Evolutionary conservation across 2,888 invertebrate species (phyloP), one percentile per base, ranked within the genome.

Genomic region (Allygus modestus): DNA sequence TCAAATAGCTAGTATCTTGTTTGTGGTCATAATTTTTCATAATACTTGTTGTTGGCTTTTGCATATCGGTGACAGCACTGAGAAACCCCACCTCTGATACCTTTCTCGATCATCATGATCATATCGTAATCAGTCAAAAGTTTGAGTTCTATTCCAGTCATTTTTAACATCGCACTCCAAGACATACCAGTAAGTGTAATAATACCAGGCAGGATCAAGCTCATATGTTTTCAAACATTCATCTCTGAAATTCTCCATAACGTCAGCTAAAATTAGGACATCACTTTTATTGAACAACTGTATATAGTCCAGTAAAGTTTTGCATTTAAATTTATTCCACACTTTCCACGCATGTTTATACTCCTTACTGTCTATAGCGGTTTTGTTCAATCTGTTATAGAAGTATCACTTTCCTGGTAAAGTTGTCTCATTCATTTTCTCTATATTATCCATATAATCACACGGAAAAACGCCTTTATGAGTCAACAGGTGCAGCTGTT

Each of bases 321-420:
- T 75, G 41, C 88, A 88, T 0, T 88, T 61, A 81, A 90, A 90
- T 26, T 37, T 83, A 0, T 86, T 31, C 89, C 90, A 90, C 0
- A 90, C 88, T 7, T 85, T 86, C 51, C 86, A 43, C 4, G 90
- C 90, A 87, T 89, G 89, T n/a, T 86, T 51, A 86, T 90, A 90
- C 71, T 89, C 89, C 20, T 84, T 85, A 11, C 87, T 84, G 28
- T 84, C 85, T 37, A 89, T 88, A 26, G 86, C 26, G n/a, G 85
- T 58, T 73, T 89, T 82, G 15, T 51, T 87, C 17, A 88, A 28
- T 15, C 26, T 71, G 85, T 86, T 88, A 85, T 86, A 88, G 87
- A 89, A 89, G 7, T 65, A 7, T 31, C 85, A 77, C 82, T 85
- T 87, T 7, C 65, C 5, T 46, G 89, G 89, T 84, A 89, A 46